Evolutionary conservation across 1,140 invertebrate species (phyloP).

Genomic region (Mizuhopecten yessoensis): DNA sequence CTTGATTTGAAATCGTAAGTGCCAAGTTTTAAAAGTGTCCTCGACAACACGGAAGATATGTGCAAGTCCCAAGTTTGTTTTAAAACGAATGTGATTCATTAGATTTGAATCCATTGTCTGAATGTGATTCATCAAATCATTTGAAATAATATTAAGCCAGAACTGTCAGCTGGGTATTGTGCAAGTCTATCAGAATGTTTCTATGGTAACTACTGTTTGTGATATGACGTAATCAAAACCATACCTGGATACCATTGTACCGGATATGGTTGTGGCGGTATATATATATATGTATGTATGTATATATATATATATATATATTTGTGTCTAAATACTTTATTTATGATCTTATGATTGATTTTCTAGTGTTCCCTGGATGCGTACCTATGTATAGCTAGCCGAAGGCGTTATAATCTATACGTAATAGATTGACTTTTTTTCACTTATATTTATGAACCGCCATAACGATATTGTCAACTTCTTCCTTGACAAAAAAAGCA

Average conservation of each 20-base stretch:
- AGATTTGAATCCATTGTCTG: too few species aligned
- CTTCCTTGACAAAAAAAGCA: not conserved
- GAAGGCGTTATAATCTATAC: conserved; percentile 15
- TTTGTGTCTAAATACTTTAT: not conserved
- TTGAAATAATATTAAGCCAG: too few species aligned
- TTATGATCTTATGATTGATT: not conserved
- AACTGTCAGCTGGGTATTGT: not conserved
- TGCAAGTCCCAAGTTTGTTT: too few species aligned
- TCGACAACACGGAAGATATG: too few species aligned
- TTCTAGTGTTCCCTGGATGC: not conserved
- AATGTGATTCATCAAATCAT: too few species aligned
- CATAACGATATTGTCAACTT: not conserved
- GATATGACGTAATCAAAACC: conserved; percentile 24
- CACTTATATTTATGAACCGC: not conserved
- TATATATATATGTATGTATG: not conserved
- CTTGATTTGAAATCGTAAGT: too few species aligned
- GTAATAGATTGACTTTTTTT: not conserved
- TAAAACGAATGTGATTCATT: too few species aligned
- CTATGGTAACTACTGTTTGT: not conserved
- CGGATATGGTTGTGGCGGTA: not conserved
- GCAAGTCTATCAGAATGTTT: not conserved
- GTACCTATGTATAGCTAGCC: conserved; percentile 21
- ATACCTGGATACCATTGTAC: not conserved
- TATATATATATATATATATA: not conserved
- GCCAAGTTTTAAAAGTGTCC: too few species aligned